phyloP scores from a whole-genome alignment of 2,113 vertebrate genomes.

The Bos indicus region DNA sequence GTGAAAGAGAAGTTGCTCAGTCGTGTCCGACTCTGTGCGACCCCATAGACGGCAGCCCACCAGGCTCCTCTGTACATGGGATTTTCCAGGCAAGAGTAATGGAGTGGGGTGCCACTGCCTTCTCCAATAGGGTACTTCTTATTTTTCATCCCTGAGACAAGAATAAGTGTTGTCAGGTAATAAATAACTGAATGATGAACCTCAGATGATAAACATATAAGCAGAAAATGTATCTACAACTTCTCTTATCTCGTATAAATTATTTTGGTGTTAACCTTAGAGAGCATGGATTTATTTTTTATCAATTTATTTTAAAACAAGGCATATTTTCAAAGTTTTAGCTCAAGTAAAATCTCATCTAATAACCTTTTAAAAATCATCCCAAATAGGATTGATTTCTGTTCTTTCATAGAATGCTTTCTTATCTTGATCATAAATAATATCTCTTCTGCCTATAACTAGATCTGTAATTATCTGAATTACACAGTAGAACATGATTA shows the following conservation, averaged over 20 bases:
- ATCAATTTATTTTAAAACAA: neutral
- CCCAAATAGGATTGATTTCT: neutral
- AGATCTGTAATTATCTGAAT: neutral
- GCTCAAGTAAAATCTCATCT: neutral
- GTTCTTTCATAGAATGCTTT: neutral
- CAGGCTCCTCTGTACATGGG: no score
- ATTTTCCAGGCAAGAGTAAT: no score
- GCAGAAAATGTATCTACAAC: neutral
- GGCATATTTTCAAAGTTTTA: neutral
- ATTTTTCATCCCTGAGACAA: neutral
- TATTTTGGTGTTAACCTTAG: neutral
- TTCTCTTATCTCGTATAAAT: neutral
- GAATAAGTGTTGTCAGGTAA: neutral
- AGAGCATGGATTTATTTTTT: neutral
- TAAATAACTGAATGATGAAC: neutral
- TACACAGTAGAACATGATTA: neutral
- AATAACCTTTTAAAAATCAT: neutral
- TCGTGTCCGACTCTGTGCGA: no score
- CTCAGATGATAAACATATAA: neutral
- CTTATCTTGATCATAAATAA: neutral
- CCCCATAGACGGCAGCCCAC: no score
- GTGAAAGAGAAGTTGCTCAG: no score
- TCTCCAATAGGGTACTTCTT: neutral
- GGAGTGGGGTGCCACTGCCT: no score
- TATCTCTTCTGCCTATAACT: neutral